These are phyloP conservation scores for Rhinolophus sinicus DNA, from an alignment of 2,113 vertebrate genomes.

Conservation along the genomic window DNA sequence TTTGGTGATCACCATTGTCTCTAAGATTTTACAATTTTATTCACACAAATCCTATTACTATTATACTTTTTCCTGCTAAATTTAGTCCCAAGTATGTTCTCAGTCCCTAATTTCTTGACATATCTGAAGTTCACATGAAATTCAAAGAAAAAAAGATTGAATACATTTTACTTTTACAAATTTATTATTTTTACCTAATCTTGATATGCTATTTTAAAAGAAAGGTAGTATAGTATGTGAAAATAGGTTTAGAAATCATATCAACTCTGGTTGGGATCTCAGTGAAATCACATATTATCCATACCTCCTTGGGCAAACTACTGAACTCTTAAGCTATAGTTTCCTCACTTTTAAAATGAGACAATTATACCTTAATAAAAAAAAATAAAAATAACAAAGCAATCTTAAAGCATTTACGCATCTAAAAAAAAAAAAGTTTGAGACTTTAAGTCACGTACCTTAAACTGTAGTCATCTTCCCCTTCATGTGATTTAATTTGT, in stretches of 20 bases:
- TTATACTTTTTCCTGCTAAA: not conserved
- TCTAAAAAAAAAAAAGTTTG: not conserved
- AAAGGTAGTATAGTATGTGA: not conserved
- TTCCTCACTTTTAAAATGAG: slow-evolving; percentile 6
- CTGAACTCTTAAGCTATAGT: not conserved
- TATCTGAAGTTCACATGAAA: not conserved
- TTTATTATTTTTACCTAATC: not conserved
- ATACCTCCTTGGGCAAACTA: not conserved
- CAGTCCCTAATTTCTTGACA: not conserved
- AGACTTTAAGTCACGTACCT: slow-evolving; percentile 85
- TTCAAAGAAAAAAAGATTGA: not conserved
- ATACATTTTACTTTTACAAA: not conserved
- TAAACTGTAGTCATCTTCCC: slow-evolving; percentile 79
- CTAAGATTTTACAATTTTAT: not conserved
- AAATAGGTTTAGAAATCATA: not conserved
- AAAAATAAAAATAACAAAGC: no score
- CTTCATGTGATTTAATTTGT: slow-evolving; percentile 79
- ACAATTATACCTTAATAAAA: not conserved
- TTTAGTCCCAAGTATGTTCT: not conserved
- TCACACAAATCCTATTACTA: not conserved
- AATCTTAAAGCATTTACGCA: not conserved
- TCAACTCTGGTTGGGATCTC: not conserved
- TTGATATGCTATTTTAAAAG: not conserved
- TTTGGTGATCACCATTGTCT: not conserved
- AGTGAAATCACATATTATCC: not conserved